Conservation (phyloP, 2,113 vertebrate genomes). For the Lanius ludovicianus region DNA sequence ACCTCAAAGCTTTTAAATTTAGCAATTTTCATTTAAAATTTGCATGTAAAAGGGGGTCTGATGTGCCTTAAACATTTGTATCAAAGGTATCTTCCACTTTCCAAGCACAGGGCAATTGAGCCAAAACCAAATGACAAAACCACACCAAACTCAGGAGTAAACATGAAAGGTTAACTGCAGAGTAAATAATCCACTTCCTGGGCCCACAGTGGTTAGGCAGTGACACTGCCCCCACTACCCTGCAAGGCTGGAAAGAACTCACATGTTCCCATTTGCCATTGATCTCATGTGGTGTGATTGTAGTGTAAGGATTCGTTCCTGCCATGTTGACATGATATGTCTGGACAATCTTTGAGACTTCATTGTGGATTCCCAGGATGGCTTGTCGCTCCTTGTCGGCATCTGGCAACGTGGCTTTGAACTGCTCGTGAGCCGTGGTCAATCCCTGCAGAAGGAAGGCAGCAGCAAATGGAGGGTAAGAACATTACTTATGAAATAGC, state of each 20-base stretch:
- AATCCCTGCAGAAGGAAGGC: slow-evolving; percentile 80
- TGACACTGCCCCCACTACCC: background rate
- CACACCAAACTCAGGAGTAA: background rate
- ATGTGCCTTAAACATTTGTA: background rate
- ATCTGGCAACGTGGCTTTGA: slow-evolving; percentile 96
- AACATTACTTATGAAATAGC: background rate
- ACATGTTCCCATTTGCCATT: slow-evolving; percentile 98
- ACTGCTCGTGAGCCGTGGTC: slow-evolving; percentile 96
- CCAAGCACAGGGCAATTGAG: background rate
- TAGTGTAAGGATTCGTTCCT: slow-evolving; percentile 93
- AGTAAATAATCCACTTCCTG: background rate
- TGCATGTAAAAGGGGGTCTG: background rate
- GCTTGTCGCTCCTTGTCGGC: slow-evolving; percentile 94
- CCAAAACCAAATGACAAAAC: background rate
- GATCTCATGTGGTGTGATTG: slow-evolving; percentile 94
- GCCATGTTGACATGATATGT: slow-evolving; percentile 97
- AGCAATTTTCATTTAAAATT: background rate
- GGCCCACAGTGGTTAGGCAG: background rate
- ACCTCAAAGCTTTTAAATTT: background rate
- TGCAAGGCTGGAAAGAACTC: slow-evolving; percentile 52
- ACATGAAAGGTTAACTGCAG: background rate
- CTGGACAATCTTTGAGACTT: slow-evolving; percentile 96
- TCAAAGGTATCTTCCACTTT: background rate
- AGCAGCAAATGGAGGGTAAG: background rate
- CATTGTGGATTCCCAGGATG: slow-evolving; percentile 97